Conservation (phyloP, 2,797 vertebrate genomes). For the Typhlichthys eigenmanni region DNA sequence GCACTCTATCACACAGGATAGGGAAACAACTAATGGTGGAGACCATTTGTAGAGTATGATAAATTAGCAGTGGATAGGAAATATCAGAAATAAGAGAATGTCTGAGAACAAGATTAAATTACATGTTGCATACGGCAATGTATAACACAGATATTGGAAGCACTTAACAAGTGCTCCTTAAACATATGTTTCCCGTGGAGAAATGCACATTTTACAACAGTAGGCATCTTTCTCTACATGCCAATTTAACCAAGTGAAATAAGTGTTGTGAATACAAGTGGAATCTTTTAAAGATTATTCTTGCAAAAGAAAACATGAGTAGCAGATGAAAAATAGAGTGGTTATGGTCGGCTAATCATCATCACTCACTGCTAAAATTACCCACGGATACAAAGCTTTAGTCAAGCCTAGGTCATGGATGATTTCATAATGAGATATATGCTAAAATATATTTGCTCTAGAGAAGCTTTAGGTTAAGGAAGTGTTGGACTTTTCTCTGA, state of each 20-base stretch:
- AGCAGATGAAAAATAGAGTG: neutral
- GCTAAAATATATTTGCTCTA: conserved; percentile 8
- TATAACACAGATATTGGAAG: neutral
- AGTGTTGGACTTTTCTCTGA: conserved; percentile 1
- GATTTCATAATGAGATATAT: neutral
- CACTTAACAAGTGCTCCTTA: neutral
- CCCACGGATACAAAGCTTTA: neutral
- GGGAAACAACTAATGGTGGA: too few relatives aligned
- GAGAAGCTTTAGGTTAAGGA: conserved; percentile 21
- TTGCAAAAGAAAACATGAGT: too few relatives aligned
- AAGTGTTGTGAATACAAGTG: too few relatives aligned
- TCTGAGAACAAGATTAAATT: neutral
- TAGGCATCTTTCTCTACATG: too few relatives aligned
- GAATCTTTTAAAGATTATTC: too few relatives aligned
- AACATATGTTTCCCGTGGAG: too few relatives aligned
- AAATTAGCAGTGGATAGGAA: neutral
- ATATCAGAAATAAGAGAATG: neutral
- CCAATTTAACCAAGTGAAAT: too few relatives aligned
- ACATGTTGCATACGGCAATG: neutral
- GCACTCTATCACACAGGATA: neutral
- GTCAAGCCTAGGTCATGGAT: neutral
- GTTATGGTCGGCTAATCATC: neutral
- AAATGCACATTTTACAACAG: too few relatives aligned
- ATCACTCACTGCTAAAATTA: neutral
- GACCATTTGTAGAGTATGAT: neutral